Base-by-base conservation (phyloP, 2,113 vertebrate genomes). In the Myiagra hebetior region DNA sequence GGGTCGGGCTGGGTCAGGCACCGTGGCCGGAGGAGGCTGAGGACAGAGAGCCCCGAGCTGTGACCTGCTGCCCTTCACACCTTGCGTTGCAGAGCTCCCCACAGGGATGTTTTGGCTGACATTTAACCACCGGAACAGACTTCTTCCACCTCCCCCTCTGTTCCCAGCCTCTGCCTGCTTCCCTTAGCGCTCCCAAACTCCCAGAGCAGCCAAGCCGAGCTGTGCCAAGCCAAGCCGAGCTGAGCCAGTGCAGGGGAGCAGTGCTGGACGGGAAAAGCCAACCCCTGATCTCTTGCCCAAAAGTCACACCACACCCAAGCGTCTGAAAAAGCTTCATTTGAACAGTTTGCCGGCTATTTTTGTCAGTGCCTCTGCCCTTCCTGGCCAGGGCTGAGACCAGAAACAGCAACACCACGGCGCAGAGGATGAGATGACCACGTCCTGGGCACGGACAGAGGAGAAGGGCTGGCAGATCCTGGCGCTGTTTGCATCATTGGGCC, bases 291-390 rank as follows among this genome's bases (percentile, higher is more conserved):
- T 73, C 59, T 70, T 93, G 76, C 89, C 52, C 55, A 81, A 86
- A 76, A 67, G 46, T 47, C 14, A 1, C 72, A 75, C 95, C 94
- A 91, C 94, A 78, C 95, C 94, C 86, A 89, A 56, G 19, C 0
- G 0, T 28, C 94, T 89, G 76, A 59, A 75, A 93, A 93, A 46
- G 52, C 87, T 82, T 85, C 52, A 50, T 4, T 4, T 60, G 83
- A 95, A 70, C 68, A 57, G 80, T 59, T 59, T 63, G 86, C 59
- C 84, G 83, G 84, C 56, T 96, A 89, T 91, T 95, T 97, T 89
- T 95, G 37, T 85, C 80, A 9, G 76, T 16, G 91, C 47, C 80
- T 83, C 92, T 92, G 88, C 95, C 95, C 92, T 96, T 95, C 94
- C 95, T 96, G 95, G 68, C 76, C 5, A 22, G 60, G 60, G 52